A percentile compares a stretch with the other conserved stretches of the same genome.
phyloP scores from a whole-genome alignment of 2,113 vertebrate species.

The Phocoena phocoena region DNA sequence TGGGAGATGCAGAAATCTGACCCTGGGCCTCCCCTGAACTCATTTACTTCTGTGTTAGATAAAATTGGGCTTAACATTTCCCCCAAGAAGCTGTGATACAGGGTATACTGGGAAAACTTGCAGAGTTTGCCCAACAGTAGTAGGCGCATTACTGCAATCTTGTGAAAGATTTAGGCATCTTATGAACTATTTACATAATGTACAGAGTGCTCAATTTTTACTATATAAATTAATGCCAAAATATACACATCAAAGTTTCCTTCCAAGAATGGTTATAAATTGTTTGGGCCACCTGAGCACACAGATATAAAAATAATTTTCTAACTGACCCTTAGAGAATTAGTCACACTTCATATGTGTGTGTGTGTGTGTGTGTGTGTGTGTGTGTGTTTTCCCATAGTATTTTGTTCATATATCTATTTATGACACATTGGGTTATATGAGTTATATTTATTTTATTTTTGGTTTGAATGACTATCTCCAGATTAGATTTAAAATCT shows the following conservation, averaged over 20 bases:
- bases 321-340: background rate
- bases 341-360: background rate
- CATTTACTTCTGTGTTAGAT: background rate
- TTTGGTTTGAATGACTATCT: background rate
- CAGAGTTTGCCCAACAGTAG: background rate
- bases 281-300: background rate
- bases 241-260: background rate
- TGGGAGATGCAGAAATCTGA: background rate
- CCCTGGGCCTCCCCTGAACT: background rate
- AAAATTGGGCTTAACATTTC: slow-evolving; percentile 24
- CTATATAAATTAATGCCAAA: slow-evolving; percentile 18
- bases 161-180: background rate
- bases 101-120: background rate
- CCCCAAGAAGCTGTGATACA: background rate
- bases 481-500: background rate
- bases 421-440: background rate
- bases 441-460: background rate
- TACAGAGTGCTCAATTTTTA: background rate
- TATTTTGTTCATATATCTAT: background rate
- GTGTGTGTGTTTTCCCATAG: background rate
- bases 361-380: background rate
- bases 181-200: background rate
- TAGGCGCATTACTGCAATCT: background rate
- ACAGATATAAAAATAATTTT: slow-evolving; percentile 24
- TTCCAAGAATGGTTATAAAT: background rate